These are phyloP conservation scores for Empidonax traillii DNA, from an alignment of 2,113 vertebrate species.

Conservation along the genomic window DNA sequence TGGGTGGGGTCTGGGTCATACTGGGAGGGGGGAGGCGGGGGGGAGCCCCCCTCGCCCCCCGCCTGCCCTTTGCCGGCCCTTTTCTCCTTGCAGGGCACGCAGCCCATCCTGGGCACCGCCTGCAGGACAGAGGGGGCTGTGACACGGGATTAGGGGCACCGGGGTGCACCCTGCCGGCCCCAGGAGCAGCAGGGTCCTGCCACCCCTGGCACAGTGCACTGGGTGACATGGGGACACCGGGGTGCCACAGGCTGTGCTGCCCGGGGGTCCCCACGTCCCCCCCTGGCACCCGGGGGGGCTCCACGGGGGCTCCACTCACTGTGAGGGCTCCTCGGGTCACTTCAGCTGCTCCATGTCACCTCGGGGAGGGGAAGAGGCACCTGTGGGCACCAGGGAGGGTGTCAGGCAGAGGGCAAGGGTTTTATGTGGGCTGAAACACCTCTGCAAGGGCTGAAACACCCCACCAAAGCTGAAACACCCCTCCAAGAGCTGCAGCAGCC, in stretches of 20 bases:
- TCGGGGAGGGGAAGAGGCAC: not conserved
- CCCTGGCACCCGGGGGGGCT: not conserved
- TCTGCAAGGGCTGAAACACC: rapidly evolving
- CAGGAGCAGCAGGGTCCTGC: not conserved
- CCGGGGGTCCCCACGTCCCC: rapidly evolving
- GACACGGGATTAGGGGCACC: not conserved
- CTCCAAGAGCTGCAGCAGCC: not conserved
- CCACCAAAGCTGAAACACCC: rapidly evolving
- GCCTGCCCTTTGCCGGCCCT: not conserved
- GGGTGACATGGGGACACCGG: not conserved
- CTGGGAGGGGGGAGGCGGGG: slow-evolving; percentile 12
- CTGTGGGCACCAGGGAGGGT: not conserved
- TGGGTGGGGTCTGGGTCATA: slow-evolving; percentile 83
- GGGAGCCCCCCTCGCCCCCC: not conserved
- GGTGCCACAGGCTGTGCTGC: not conserved
- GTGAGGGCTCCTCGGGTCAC: not conserved
- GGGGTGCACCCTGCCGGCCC: not conserved
- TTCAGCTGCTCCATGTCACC: slow-evolving; percentile 52
- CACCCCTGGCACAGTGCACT: not conserved
- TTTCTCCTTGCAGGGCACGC: slow-evolving; percentile 58
- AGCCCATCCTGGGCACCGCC: slow-evolving; percentile 55
- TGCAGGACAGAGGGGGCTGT: not conserved
- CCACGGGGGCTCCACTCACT: not conserved
- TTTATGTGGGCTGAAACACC: not conserved
- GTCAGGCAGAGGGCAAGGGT: rapidly evolving